Conservation (phyloP, 2,113 vertebrate species). For the Lagopus leucura region DNA sequence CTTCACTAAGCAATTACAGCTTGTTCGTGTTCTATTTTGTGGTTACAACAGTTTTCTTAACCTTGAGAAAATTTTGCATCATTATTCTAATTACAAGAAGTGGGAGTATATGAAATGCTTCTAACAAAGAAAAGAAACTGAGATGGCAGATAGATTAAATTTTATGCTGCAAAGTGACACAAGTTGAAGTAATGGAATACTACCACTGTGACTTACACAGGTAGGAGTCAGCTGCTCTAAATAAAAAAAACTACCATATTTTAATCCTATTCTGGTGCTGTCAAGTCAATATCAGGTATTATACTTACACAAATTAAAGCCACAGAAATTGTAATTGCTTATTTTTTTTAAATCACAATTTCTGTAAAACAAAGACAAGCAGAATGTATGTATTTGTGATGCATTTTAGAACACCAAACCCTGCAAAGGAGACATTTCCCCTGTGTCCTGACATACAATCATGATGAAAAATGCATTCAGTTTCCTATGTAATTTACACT, state of each 20-base stretch:
- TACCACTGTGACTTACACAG: slow-evolving; percentile 28
- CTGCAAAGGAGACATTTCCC: neutral
- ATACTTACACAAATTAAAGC: neutral
- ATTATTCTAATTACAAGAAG: slow-evolving; percentile 39
- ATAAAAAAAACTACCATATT: slow-evolving; percentile 21
- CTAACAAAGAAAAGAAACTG: slow-evolving; percentile 43
- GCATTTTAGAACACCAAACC: neutral
- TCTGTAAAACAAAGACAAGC: neutral
- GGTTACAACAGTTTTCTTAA: slow-evolving; percentile 20
- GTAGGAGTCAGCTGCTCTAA: slow-evolving; percentile 29
- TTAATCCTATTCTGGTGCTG: neutral
- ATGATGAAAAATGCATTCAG: slow-evolving; percentile 12
- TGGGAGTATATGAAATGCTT: neutral
- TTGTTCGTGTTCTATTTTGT: neutral
- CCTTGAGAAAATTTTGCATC: slow-evolving; percentile 11
- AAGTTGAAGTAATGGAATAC: slow-evolving; percentile 44
- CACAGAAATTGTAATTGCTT: neutral
- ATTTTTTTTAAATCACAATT: neutral
- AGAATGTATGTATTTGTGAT: accelerated
- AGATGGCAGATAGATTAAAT: slow-evolving; percentile 51
- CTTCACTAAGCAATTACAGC: neutral
- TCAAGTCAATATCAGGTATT: neutral
- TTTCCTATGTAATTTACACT: neutral
- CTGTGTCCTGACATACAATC: neutral
- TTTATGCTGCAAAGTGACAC: slow-evolving; percentile 46